phyloP scores from a whole-genome alignment of 2,888 invertebrate species.

The Microctonus hyperodae region DNA sequence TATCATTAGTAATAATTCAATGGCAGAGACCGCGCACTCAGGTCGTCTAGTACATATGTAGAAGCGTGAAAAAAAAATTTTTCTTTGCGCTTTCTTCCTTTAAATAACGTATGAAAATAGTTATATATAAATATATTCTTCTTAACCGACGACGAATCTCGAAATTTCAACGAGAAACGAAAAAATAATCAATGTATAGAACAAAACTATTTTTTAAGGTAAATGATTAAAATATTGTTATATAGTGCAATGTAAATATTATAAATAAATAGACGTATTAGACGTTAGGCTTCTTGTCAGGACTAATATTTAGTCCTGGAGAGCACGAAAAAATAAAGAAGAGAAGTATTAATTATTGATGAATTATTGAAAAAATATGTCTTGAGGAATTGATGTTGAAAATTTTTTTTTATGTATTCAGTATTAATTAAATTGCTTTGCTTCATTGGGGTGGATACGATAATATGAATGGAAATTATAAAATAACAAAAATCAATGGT shows the following conservation, averaged over 20 bases:
- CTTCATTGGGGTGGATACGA: not conserved
- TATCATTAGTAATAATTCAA: not conserved
- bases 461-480: not conserved
- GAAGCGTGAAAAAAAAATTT: not conserved
- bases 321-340: not conserved
- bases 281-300: conserved; percentile 9
- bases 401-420: not conserved
- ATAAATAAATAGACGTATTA: conserved; percentile 21
- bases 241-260: conserved; percentile 34
- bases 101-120: conserved; percentile 1
- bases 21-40: conserved; percentile 24
- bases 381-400: not conserved
- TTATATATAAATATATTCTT: conserved; percentile 12
- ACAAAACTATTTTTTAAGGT: conserved; percentile 16
- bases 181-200: conserved; percentile 20
- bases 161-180: not conserved
- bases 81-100: not conserved
- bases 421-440: conserved; percentile 11
- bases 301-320: conserved; percentile 41
- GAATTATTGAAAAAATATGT: not conserved
- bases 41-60: conserved; percentile 16
- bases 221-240: conserved; percentile 1
- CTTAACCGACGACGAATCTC: conserved; percentile 15
- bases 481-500: too few relatives aligned
- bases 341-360: not conserved